Percentiles rank a stretch among this genome's conserved stretches.
Evolutionary conservation across 1,140 invertebrate genomes (phyloP).

Genomic region (Aphelenchoides fujianensis): DNA sequence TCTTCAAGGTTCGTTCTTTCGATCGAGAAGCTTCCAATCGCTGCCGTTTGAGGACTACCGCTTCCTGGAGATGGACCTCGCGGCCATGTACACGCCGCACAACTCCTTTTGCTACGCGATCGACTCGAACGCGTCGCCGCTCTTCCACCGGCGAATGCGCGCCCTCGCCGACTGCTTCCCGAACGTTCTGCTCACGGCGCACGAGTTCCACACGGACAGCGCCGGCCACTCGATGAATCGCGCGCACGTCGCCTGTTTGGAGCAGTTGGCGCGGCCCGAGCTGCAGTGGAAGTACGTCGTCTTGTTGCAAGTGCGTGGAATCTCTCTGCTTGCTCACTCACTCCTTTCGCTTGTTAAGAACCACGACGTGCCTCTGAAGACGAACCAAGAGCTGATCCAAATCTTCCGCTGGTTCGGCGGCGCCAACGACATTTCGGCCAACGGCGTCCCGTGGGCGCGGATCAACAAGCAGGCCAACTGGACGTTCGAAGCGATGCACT

Average conservation of each 20-base stretch:
- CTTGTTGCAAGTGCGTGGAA: constrained; percentile 35
- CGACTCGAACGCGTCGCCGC: constrained; percentile 28
- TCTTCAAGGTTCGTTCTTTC: constrained; percentile 21
- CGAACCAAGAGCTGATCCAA: constrained; percentile 43
- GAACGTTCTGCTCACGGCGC: constrained; percentile 28
- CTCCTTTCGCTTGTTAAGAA: constrained; percentile 34
- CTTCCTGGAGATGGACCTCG: constrained; percentile 40
- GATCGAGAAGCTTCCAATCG: constrained; percentile 5
- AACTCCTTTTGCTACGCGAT: constrained; percentile 43
- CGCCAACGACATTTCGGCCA: constrained; percentile 48
- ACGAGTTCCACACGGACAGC: constrained; percentile 28
- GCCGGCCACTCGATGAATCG: constrained; percentile 30
- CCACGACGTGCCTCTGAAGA: constrained; percentile 40
- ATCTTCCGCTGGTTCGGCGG: constrained; percentile 51
- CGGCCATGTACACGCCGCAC: constrained; percentile 32
- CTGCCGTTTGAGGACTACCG: constrained; percentile 33
- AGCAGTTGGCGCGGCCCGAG: constrained; percentile 11
- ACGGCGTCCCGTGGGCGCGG: background rate
- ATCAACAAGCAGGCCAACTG: constrained; percentile 8
- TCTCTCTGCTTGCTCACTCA: background rate
- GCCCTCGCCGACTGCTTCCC: constrained; percentile 32
- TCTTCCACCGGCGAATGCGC: constrained; percentile 33
- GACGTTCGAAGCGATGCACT: constrained; percentile 20
- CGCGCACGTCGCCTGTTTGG: constrained; percentile 29
- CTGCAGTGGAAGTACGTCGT: constrained; percentile 35